Evolutionary conservation across 2,113 vertebrate species (phyloP).

Genomic region (Brachirus orientalis): DNA sequence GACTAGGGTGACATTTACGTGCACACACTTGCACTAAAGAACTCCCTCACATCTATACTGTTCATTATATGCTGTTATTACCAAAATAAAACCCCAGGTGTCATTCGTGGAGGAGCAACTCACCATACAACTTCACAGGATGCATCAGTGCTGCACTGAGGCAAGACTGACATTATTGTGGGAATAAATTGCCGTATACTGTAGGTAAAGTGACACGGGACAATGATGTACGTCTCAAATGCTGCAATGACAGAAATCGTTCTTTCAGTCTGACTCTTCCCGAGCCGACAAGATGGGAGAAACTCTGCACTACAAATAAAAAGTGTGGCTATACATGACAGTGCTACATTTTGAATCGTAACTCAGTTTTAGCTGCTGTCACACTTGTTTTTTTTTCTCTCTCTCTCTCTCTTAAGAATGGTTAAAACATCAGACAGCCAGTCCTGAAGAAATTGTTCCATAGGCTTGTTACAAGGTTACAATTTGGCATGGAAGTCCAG

Average conservation of each 20-base stretch:
- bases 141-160: constrained; percentile 22
- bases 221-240: constrained; percentile 41
- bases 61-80: constrained; percentile 1
- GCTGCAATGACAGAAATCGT: constrained; percentile 37
- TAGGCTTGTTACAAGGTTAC: no score
- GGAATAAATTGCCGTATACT: constrained; percentile 52
- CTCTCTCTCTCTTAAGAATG: neutral
- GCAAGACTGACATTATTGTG: constrained; percentile 52
- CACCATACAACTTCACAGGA: constrained; percentile 24
- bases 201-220: constrained; percentile 24
- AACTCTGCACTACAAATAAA: constrained; percentile 23
- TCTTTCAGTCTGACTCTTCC: constrained; percentile 20
- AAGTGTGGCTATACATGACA: constrained; percentile 12
- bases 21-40: no score
- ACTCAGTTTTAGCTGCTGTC: constrained; percentile 20
- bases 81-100: constrained; percentile 46
- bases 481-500: no score
- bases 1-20: no score
- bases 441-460: neutral
- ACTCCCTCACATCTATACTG: no score
- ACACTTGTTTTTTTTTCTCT: constrained; percentile 7
- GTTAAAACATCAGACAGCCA: neutral
- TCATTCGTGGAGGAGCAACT: constrained; percentile 29
- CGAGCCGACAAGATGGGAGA: constrained; percentile 41
- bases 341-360: constrained; percentile 7